Conservation (phyloP, 2,888 invertebrate species). For the Herminia tarsipennalis region DNA sequence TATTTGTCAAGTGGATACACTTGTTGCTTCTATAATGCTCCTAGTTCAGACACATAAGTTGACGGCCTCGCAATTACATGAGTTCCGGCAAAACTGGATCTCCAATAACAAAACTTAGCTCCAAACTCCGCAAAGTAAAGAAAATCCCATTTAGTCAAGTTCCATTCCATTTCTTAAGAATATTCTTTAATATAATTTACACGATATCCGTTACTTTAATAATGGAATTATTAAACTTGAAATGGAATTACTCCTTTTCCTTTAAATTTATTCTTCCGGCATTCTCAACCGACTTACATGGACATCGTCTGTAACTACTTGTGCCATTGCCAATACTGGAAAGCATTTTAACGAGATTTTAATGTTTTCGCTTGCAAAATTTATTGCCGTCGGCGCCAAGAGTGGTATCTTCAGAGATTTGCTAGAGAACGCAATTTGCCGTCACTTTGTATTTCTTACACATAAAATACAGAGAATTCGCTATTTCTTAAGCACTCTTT, state of each 20-base stretch:
- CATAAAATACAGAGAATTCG: slow-evolving; percentile 18
- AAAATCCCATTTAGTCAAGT: too few relatives aligned
- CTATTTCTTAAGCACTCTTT: slow-evolving; percentile 10
- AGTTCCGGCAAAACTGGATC: too few relatives aligned
- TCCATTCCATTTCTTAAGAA: too few relatives aligned
- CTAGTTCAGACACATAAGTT: slow-evolving; percentile 33
- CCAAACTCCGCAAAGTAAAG: too few relatives aligned
- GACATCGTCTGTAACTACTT: slow-evolving; percentile 38
- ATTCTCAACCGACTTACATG: slow-evolving; percentile 41
- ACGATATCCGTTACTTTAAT: too few relatives aligned
- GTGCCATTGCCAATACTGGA: slow-evolving; percentile 55
- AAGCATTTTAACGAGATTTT: slow-evolving; percentile 76
- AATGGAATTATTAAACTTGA: too few relatives aligned
- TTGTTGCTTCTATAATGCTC: slow-evolving; percentile 62
- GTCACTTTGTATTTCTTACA: slow-evolving; percentile 27
- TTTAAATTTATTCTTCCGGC: slow-evolving; percentile 32
- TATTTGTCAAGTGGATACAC: slow-evolving; percentile 56
- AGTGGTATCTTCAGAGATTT: slow-evolving; percentile 55
- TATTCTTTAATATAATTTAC: too few relatives aligned
- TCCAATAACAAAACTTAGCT: too few relatives aligned
- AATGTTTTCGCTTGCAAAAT: slow-evolving; percentile 71
- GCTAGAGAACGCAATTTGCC: slow-evolving; percentile 59
- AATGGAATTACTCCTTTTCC: slow-evolving; percentile 14
- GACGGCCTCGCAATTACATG: slow-evolving; percentile 51
- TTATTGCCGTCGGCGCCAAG: slow-evolving; percentile 70